Evolutionary conservation across 2,113 vertebrate species (phyloP), one percentile per base, ranked within the genome.

Genomic region (Pseudopipra pipra): DNA sequence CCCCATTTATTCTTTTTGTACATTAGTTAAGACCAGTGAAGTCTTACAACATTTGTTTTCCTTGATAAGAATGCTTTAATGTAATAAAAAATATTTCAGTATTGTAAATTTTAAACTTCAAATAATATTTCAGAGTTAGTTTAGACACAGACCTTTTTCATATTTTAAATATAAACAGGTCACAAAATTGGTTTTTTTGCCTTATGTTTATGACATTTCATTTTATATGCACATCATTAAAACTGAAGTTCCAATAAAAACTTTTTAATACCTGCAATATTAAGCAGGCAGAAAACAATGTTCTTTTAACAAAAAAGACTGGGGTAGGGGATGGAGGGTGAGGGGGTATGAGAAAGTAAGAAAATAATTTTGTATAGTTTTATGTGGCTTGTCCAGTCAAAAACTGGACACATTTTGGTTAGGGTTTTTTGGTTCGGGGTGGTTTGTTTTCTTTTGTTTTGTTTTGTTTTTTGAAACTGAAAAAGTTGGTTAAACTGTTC

Each of bases 191-290:
- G 6, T 4, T 11, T 4, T 39, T 25, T 61, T 82, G 28, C 28
- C 13, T 92, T 41, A 59, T 7, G 87, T 97, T 98, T 97, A 98
- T 98, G 94, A 98, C 95, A 98, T 97, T 98, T 98, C 85, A 98
- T 97, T 97, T 97, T 95, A 93, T 95, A 95, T 82, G 86, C 92
- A 95, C 86, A 97, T 97, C 97, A 98, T 93, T 54, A 93, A 89
- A 58, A 55, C 8, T 47, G 19, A 74, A 56, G 95, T 95, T 89
- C 73, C n/a, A 93, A 89, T 95, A 56, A 89, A 89, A 82, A 63
- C 24, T 85, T 97, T 94, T 95, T 81, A 83, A 97, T 96, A 98
- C 94, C 82, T 92, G 94, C 81, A 94, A 68, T 90, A 97, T 96
- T 97, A 97, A 96, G 95, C 92, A 98, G 96, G 97, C 93, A 95